Conservation (phyloP, 2,113 vertebrate species). For the Alligator sinensis region DNA sequence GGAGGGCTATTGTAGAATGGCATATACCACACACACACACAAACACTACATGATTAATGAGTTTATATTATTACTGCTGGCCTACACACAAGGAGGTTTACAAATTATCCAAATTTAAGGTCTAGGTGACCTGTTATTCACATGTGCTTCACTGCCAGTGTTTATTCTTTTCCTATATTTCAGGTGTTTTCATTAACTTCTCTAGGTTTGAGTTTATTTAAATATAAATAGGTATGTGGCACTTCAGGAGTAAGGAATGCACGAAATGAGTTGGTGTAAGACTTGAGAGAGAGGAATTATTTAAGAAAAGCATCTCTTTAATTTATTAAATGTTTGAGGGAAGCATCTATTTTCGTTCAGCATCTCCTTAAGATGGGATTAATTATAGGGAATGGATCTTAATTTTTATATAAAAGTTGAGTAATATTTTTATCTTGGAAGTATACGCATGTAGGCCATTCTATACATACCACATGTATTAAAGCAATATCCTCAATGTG, state of each 20-base stretch:
- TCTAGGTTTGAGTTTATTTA: background rate
- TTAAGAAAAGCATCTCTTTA: background rate
- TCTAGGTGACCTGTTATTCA: background rate
- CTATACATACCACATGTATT: background rate
- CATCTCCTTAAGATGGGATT: background rate
- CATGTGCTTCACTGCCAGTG: background rate
- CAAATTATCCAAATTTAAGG: background rate
- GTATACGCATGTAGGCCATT: background rate
- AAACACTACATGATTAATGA: conserved; percentile 24
- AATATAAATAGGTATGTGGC: background rate
- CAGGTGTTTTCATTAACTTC: background rate
- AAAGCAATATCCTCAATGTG: background rate
- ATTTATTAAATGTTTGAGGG: background rate
- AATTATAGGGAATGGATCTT: background rate
- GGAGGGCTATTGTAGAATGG: conserved; percentile 5
- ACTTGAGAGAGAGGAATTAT: background rate
- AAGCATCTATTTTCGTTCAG: background rate
- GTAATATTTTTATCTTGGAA: background rate
- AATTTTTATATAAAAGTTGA: background rate
- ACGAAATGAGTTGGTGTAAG: background rate
- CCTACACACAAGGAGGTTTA: conserved; percentile 2
- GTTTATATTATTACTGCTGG: conserved; percentile 7
- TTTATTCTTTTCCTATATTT: background rate
- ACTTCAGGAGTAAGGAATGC: background rate
- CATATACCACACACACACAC: background rate